A percentile compares a stretch with the other conserved stretches of the same genome.
Evolutionary conservation across 2,888 invertebrate genomes (phyloP).

Genomic region (Thumatha senex): DNA sequence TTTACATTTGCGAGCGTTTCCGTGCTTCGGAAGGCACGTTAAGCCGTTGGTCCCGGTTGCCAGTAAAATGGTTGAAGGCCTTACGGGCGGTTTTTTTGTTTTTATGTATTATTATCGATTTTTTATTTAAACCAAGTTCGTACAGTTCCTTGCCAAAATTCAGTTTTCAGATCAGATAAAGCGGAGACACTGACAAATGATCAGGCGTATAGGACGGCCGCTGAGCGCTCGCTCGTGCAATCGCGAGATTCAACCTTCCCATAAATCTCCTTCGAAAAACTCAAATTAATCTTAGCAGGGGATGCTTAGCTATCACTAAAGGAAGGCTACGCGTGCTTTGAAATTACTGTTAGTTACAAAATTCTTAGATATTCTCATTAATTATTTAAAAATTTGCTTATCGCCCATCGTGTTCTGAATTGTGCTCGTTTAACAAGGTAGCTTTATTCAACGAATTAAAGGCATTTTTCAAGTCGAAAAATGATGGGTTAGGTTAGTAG

Average conservation of each 20-base stretch:
- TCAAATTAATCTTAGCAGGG: constrained; percentile 67
- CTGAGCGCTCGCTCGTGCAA: constrained; percentile 50
- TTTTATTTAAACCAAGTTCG: constrained; percentile 20
- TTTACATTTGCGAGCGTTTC: too few relatives aligned
- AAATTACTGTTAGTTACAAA: constrained; percentile 23
- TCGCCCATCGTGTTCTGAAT: too few relatives aligned
- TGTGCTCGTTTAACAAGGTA: too few relatives aligned
- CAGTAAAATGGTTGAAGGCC: too few relatives aligned
- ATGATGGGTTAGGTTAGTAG: too few relatives aligned
- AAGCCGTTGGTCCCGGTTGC: too few relatives aligned
- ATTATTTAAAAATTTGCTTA: constrained; percentile 18
- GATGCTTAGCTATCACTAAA: constrained; percentile 45
- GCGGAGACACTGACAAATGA: constrained; percentile 69
- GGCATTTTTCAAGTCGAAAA: too few relatives aligned
- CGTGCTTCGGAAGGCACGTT: too few relatives aligned
- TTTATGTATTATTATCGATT: too few relatives aligned
- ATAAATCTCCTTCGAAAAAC: constrained; percentile 72
- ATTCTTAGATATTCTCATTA: constrained; percentile 29
- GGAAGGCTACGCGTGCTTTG: constrained; percentile 20
- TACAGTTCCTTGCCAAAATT: constrained; percentile 48
- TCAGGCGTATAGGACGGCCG: constrained; percentile 53
- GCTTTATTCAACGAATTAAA: too few relatives aligned
- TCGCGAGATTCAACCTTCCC: constrained; percentile 55
- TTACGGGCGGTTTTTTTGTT: too few relatives aligned
- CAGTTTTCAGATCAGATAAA: constrained; percentile 63